Evolutionary conservation across 2,113 vertebrate genomes (phyloP), one percentile per base, ranked within the genome.

Genomic region (Spilogale gracilis): DNA sequence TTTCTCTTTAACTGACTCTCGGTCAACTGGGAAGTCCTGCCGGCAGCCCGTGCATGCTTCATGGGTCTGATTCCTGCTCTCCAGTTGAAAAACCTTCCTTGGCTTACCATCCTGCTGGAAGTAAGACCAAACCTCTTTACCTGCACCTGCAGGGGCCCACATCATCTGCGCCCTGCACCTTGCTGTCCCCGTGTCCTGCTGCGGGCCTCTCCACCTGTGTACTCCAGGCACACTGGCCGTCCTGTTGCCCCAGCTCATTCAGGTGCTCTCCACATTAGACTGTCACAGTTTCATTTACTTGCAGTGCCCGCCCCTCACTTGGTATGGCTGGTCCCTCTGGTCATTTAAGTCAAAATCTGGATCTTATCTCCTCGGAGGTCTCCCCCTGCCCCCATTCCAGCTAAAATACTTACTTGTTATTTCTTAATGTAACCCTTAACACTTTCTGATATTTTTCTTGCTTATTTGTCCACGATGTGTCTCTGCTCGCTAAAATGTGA

Each of bases 151-250:
- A 60, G 52, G 14, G 11, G 5, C 58, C 6, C 38, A 7, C 6
- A 0, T 45, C 61, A 2, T 83, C 30, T 48, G 50, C 21, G 9
- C 67, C 69, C 30, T 13, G 9, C 11, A 1, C 61, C 58, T 27
- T 14, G 63, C 12, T 52, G n/a, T 27, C 18, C 38, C 52, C 13
- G 0, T 56, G n/a, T 21, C 27, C 30, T 17, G 5, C 32, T 23
- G 6, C 30, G 2, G 0, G 3, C 21, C 27, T 56, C 58, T 30
- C 48, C 65, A 56, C 25, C 17, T 7, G 0, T 30, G 32, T 11
- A 23, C 21, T 10, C 63, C 32, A 43, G 18, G 43, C 61, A 4
- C 1, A 6, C 32, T 23, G 20, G 9, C 67, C 32, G 8, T 56
- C 50, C 21, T 89, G 14, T 30, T 58, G 65, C 12, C 32, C 27